phyloP scores from a whole-genome alignment of 2,888 invertebrate species.

The Brachylomia viminalis region DNA sequence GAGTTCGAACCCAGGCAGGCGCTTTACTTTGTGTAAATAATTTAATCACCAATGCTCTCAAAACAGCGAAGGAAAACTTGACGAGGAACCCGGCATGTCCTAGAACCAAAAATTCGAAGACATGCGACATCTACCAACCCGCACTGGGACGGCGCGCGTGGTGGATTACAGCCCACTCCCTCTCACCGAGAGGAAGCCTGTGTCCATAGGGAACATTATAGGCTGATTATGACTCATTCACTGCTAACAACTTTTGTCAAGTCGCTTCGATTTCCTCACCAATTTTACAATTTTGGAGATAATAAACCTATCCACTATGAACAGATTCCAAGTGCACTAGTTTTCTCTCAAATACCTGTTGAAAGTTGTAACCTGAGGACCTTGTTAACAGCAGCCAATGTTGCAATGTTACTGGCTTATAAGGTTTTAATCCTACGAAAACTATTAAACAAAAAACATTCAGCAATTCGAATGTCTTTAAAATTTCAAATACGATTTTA shows the following conservation, averaged over 20 bases:
- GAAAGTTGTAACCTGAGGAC: constrained; percentile 37
- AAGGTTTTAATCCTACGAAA: constrained; percentile 52
- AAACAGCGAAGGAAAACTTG: no score
- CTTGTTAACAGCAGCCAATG: constrained; percentile 20
- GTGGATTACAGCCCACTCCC: no score
- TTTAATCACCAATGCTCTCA: no score
- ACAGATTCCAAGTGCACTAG: constrained; percentile 34
- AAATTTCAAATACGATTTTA: constrained; percentile 82
- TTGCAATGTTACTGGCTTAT: constrained; percentile 36
- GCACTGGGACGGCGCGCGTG: no score
- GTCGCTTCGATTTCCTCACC: background rate
- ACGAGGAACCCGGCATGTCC: no score
- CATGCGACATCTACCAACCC: no score
- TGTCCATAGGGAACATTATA: no score
- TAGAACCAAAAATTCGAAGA: no score
- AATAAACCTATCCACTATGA: constrained; percentile 14
- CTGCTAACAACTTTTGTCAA: background rate
- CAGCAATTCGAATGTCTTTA: constrained; percentile 52
- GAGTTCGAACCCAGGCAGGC: no score
- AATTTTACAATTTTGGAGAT: constrained; percentile 22
- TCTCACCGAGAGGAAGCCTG: no score
- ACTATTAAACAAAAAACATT: constrained; percentile 49
- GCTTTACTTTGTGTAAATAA: no score
- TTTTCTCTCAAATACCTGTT: constrained; percentile 35
- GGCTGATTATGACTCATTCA: no score